These are phyloP conservation scores for Furcifer pardalis DNA, from an alignment of 2,797 vertebrate genomes.

Conservation along the genomic window DNA sequence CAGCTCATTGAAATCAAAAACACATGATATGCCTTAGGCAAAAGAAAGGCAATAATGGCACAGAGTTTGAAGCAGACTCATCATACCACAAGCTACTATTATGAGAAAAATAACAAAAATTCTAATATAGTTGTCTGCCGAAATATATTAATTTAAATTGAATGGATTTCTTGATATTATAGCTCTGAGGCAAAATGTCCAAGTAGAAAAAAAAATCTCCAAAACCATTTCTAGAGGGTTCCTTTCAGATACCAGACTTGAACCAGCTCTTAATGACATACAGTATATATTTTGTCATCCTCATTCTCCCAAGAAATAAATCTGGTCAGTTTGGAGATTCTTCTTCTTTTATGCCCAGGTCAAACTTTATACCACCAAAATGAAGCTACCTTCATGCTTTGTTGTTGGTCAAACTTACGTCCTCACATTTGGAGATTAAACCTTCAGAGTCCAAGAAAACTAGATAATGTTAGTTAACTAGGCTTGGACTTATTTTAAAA, in stretches of 20 bases:
- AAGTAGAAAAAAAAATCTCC: slow-evolving; percentile 74
- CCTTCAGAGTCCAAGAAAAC: slow-evolving; percentile 51
- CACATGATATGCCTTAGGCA: slow-evolving; percentile 81
- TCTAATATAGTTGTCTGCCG: slow-evolving; percentile 86
- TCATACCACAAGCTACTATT: slow-evolving; percentile 82
- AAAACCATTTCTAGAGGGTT: slow-evolving; percentile 74
- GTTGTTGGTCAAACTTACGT: too few species aligned
- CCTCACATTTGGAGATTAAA: slow-evolving; percentile 65
- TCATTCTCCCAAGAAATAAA: slow-evolving; percentile 43
- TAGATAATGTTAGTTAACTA: slow-evolving; percentile 23
- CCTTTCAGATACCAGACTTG: slow-evolving; percentile 64
- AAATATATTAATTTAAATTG: slow-evolving; percentile 84
- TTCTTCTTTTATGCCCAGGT: too few species aligned
- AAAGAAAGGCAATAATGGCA: slow-evolving; percentile 77
- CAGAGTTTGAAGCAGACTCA: slow-evolving; percentile 76
- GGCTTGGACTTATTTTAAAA: slow-evolving; percentile 29
- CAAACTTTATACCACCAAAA: too few species aligned
- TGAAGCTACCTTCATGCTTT: too few species aligned
- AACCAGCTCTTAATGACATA: slow-evolving; percentile 60
- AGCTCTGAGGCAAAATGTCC: slow-evolving; percentile 78
- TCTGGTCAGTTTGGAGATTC: slow-evolving; percentile 72
- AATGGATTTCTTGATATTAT: slow-evolving; percentile 79
- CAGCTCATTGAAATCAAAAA: slow-evolving; percentile 74
- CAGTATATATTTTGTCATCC: slow-evolving; percentile 47
- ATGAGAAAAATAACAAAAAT: slow-evolving; percentile 81